Base-by-base conservation (phyloP, 2,888 invertebrate species). In the Noctua janthina region DNA sequence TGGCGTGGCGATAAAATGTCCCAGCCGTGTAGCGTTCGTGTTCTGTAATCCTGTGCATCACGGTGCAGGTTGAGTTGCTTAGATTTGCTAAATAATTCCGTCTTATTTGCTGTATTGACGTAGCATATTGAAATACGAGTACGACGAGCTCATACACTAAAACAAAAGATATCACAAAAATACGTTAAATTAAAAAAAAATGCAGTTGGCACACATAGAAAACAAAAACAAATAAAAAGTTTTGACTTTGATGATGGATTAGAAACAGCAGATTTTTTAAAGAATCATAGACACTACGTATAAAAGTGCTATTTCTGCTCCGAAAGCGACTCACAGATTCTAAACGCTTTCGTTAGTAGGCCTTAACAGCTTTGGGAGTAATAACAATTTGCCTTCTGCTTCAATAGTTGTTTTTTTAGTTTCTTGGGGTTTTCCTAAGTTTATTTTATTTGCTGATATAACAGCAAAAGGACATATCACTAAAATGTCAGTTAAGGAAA, bases 101-200 rank as follows among this genome's bases (percentile, higher is more conserved):
- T 35, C 43, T 54, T 73, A 69, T 20, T 91, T 82, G 75, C 88
- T 92, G 82, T 95, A 94, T 78, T 95, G 95, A 5, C 94, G 91
- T 71, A 96, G 81, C 93, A 96, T 94, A 71, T 95, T 96, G 84
- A 95, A 95, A 83, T 95, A 95, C 0, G 95, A 92, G 84, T 95
- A 96, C 2, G 95, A 87, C 11, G 93, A 91, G 84, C 92, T 94
- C 89, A 95, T 93, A 46, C 93, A 88, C 96, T 96, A 95, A 79
- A 95, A 94, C 76, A 84, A 88, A 87, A 84, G 11, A 49, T 20
- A 5, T 8, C 13, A 70, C 11, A 20, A 15, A 43, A 46, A 46
- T 46, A 13, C 3, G 13, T 8, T 20, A 29, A 43, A 49, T 62
- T 17, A 4, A 29, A 23, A 56, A 56, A 39, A 56, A 39, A 10